Evolutionary conservation across 2,888 invertebrate species (phyloP).

Genomic region (Trachelus troglodyta): DNA sequence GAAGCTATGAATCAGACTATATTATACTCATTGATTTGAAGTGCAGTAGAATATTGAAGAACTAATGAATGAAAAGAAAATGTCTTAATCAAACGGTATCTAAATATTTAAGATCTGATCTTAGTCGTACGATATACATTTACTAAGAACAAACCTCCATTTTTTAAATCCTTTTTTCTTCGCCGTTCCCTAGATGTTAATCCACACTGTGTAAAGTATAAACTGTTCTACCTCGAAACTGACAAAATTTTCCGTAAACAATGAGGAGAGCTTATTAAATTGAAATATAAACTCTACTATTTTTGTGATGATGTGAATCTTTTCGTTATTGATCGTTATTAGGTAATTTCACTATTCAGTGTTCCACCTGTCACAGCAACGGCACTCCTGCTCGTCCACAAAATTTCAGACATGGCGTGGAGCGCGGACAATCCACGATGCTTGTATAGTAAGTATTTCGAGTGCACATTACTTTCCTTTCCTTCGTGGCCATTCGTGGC

Average conservation of each 20-base stretch:
- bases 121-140: background rate
- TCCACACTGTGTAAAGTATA: background rate
- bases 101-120: background rate
- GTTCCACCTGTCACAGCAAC: slow-evolving; percentile 51
- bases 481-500: too few relatives aligned
- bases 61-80: background rate
- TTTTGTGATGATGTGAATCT: slow-evolving; percentile 15
- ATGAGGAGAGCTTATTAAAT: background rate
- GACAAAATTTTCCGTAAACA: background rate
- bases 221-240: background rate
- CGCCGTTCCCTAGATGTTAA: background rate
- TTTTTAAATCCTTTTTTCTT: background rate
- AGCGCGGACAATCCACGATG: slow-evolving; percentile 37
- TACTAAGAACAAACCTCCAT: background rate
- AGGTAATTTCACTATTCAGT: slow-evolving; percentile 51
- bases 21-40: background rate
- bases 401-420: slow-evolving; percentile 53
- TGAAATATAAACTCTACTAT: background rate
- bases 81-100: background rate
- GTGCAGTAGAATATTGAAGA: background rate
- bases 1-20: background rate
- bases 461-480: too few relatives aligned
- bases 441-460: slow-evolving; percentile 27
- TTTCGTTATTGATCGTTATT: slow-evolving; percentile 41
- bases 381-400: slow-evolving; percentile 50